Evolutionary conservation across 2,888 invertebrate species (phyloP), one percentile per base, ranked within the genome.

Genomic region (Fragum sueziense): DNA sequence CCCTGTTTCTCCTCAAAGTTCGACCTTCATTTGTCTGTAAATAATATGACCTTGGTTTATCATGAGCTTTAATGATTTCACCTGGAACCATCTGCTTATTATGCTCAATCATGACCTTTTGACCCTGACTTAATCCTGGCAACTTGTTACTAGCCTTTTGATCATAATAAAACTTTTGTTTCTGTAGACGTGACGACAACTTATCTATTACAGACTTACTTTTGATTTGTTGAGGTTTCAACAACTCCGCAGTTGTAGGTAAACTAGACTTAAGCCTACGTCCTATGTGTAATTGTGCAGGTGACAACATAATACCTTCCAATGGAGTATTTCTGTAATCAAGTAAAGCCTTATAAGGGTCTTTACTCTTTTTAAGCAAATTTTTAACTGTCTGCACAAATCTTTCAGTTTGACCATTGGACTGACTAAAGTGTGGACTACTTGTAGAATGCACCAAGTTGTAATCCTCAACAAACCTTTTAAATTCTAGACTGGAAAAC

Each of bases 331-430:
- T 62, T 62, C 62, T 62, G 31, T 62, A 62, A n/a, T 62, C 62
- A 11, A 62, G n/a, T 62, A 62, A 62, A 25, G 62, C 33, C 31
- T 68, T 65, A 34, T 76, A 65, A 2, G 70, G 41, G 29, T 82
- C 76, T 17, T 70, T 70, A 34, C 62, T 62, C 54, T 76, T 76
- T 41, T 65, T 76, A 14, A 76, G 29, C 34, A 76, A n/a, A 11
- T 52, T 69, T 70, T 76, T 76, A n/a, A 76, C 65, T 6, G 76
- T 70, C 41, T 76, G 70, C 6, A 76, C 76, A 69, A 47, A 62
- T 74, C 74, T n/a, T 67, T 76, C 76, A 31, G 76, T 57, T 41
- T 67, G 76, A 54, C 79, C 70, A 73, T 69, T 79, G n/a, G 71
- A 37, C 47, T 74, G 73, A n/a, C 59, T 54, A 62, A 52, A 74